These are phyloP conservation scores for Drosophila neonasuta DNA, from an alignment of 2,888 invertebrate species.

Conservation along the genomic window DNA sequence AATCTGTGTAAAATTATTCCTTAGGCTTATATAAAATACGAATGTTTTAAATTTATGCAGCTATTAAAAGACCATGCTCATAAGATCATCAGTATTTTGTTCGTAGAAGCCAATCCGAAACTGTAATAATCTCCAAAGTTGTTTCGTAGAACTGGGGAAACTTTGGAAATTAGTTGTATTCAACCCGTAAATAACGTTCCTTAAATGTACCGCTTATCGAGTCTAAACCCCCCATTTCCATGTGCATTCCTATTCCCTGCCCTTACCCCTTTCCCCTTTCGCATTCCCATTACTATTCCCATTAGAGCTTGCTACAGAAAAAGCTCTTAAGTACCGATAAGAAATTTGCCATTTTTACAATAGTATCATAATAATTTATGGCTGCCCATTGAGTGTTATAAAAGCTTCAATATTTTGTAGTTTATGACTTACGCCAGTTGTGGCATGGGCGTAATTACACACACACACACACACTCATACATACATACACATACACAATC, in stretches of 20 bases:
- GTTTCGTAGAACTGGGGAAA: slow-evolving; percentile 1
- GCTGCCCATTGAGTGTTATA: slow-evolving; percentile 77
- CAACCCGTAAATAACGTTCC: slow-evolving; percentile 18
- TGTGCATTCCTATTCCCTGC: background rate
- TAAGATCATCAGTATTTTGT: no score
- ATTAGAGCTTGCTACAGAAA: slow-evolving; percentile 47
- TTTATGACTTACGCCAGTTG: slow-evolving; percentile 76
- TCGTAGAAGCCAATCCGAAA: background rate
- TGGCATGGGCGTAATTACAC: slow-evolving; percentile 74
- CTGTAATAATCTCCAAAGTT: background rate
- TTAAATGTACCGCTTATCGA: slow-evolving; percentile 40
- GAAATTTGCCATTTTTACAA: slow-evolving; percentile 78
- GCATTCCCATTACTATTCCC: slow-evolving; percentile 28
- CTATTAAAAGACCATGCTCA: no score
- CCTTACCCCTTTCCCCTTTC: background rate
- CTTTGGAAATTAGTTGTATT: slow-evolving; percentile 1
- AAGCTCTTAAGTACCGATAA: slow-evolving; percentile 75
- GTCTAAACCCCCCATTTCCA: slow-evolving; percentile 15
- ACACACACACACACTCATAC: slow-evolving; percentile 28
- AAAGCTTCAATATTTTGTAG: slow-evolving; percentile 80
- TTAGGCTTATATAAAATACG: no score
- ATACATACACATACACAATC: slow-evolving; percentile 16
- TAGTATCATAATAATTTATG: slow-evolving; percentile 80
- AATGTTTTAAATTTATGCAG: no score
- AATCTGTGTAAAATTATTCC: no score